These are phyloP conservation scores for Bungarus multicinctus DNA, from an alignment of 2,113 vertebrate genomes.

Conservation along the genomic window DNA sequence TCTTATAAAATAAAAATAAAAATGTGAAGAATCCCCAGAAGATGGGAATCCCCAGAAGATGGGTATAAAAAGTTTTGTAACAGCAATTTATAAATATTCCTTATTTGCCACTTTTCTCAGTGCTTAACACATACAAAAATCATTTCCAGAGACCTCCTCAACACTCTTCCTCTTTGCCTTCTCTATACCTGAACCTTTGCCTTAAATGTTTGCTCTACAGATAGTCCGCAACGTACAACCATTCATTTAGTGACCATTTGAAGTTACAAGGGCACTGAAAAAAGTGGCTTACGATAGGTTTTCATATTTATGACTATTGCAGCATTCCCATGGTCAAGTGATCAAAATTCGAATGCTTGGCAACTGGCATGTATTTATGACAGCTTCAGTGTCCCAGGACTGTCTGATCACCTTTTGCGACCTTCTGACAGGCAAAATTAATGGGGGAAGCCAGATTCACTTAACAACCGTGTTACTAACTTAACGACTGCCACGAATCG, in stretches of 20 bases:
- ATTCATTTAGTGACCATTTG: neutral
- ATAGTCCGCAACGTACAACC: neutral
- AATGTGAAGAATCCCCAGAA: neutral
- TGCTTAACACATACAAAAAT: neutral
- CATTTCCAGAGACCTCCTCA: neutral
- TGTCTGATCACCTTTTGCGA: neutral
- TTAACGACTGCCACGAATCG: neutral
- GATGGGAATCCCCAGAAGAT: neutral
- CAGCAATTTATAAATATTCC: neutral
- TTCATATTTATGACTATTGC: neutral
- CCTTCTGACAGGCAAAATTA: neutral
- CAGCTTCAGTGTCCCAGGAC: neutral
- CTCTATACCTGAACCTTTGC: neutral
- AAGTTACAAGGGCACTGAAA: neutral
- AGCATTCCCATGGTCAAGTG: neutral
- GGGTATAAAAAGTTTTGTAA: neutral
- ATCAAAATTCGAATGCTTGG: neutral
- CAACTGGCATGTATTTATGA: neutral
- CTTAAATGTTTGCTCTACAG: neutral
- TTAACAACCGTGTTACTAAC: neutral
- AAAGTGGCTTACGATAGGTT: neutral
- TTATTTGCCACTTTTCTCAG: neutral
- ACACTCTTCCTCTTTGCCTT: neutral
- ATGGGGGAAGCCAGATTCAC: neutral
- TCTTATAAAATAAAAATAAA: neutral